Conservation (phyloP, 2,888 invertebrate species). For the Tubulanus polymorphus region DNA sequence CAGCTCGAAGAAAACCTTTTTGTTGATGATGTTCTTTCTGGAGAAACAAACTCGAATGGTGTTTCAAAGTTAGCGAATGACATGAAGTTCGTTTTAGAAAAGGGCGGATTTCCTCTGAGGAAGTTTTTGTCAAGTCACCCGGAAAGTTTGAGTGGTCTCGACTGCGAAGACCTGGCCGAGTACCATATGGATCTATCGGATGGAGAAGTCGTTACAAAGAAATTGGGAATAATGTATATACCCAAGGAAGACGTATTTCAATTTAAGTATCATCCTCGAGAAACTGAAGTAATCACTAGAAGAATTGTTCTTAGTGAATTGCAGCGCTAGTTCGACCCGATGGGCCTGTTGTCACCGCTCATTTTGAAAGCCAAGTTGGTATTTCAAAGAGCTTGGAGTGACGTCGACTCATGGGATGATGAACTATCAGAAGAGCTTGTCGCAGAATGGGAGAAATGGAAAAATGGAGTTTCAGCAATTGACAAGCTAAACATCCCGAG, state of each 20-base stretch:
- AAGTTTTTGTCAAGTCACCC: background rate
- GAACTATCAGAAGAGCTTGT: background rate
- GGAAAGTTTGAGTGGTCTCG: background rate
- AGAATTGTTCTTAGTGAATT: background rate
- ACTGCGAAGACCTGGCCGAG: background rate
- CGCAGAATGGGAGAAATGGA: background rate
- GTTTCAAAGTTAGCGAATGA: background rate
- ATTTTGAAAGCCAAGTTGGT: slow-evolving; percentile 22
- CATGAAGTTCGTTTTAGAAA: background rate
- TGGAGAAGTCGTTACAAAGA: background rate
- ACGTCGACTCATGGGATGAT: slow-evolving; percentile 26
- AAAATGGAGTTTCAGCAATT: background rate
- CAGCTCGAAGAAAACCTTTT: slow-evolving; percentile 22
- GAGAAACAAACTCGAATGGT: background rate
- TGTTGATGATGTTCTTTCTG: slow-evolving; percentile 26
- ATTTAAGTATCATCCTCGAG: too few species aligned
- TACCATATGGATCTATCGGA: too few species aligned
- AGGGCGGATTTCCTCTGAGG: background rate
- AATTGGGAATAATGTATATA: background rate
- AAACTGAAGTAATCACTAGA: too few species aligned
- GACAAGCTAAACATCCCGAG: background rate
- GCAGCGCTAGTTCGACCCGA: background rate
- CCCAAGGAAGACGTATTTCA: background rate
- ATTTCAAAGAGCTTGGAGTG: slow-evolving; percentile 28
- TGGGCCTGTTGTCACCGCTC: slow-evolving; percentile 5